These are phyloP conservation scores for Periophthalmus modestus DNA, from an alignment of 2,113 vertebrate genomes.

Conservation along the genomic window DNA sequence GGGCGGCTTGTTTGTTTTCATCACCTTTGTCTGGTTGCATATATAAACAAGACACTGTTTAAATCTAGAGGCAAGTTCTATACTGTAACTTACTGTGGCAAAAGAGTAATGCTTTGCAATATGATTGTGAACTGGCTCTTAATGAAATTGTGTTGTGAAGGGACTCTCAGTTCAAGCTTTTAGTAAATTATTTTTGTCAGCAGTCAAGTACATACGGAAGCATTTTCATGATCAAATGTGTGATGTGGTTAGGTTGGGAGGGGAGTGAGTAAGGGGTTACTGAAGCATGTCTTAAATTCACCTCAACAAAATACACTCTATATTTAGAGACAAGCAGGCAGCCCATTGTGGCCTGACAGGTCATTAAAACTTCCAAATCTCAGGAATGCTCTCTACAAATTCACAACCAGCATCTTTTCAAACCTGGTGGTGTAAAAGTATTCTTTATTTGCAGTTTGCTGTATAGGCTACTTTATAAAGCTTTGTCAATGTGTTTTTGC, in stretches of 20 bases:
- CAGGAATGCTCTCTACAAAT: slow-evolving; percentile 30
- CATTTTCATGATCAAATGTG: slow-evolving; percentile 5
- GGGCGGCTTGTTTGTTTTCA: slow-evolving; percentile 16
- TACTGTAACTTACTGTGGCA: neutral
- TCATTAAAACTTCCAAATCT: slow-evolving; percentile 52
- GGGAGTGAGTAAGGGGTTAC: neutral
- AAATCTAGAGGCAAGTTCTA: neutral
- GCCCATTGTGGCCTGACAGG: slow-evolving; percentile 15
- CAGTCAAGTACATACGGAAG: slow-evolving; percentile 15
- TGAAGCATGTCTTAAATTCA: neutral
- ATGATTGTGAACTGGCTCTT: neutral
- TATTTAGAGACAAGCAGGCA: slow-evolving; percentile 36
- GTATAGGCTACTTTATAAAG: neutral
- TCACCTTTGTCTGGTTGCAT: neutral
- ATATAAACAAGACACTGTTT: neutral
- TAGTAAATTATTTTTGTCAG: slow-evolving; percentile 37
- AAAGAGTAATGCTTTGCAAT: neutral
- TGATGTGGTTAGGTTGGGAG: slow-evolving; percentile 10
- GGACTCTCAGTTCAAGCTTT: slow-evolving; percentile 10
- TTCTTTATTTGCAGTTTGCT: neutral
- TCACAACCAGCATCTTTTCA: neutral
- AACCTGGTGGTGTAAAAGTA: neutral
- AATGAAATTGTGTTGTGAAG: neutral
- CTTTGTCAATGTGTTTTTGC: neutral
- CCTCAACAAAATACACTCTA: slow-evolving; percentile 39